Base-by-base conservation (phyloP, 2,888 invertebrate species). In the Sminthurides aquaticus region DNA sequence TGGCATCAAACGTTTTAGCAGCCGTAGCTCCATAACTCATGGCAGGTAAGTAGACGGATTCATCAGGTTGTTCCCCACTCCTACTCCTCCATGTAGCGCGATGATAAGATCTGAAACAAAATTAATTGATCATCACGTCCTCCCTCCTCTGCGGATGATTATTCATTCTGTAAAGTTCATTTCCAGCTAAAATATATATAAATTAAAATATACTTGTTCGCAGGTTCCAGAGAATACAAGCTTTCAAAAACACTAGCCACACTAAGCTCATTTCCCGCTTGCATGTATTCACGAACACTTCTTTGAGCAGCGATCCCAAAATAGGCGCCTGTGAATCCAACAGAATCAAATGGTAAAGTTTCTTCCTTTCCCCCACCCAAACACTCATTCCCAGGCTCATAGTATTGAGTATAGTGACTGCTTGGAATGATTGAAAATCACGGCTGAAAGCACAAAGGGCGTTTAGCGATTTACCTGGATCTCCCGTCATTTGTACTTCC, bases 11-110 rank as follows among this genome's bases (percentile, higher is more conserved):
- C 3, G 82, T 83, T n/a, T 80, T 78, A 69, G 81, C 79, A 15
- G 82, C 77, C 74, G 83, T 83, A 26, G 80, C 75, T 8, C 81
- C 83, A 69, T 80, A 80, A 59, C 80, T 79, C 26, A 79, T 77
- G 0, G 82, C 78, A 3, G 80, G 78, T 63, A 78, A 78, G 64
- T 78, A 78, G 1, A 74, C 68, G 28, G 76, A 76, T 55, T 76
- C 70, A 57, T 77, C 77, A 2, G 78, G 74, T 3, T 62, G 62
- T 48, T 72, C 70, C 0, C 78, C 79, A 61, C 75, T 76, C 34
- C 77, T 68, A 57, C 76, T 74, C 34, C 76, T 67, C 75, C 60
- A 60, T 3, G 67, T 70, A 57, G 78, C 72, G 67, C 74, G 76
- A 61, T 76, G 76, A 25, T 78, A 64, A 0, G 77, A 71, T 60